Evolutionary conservation across 1,140 invertebrate genomes (phyloP).

Genomic region (Sipha flava): DNA sequence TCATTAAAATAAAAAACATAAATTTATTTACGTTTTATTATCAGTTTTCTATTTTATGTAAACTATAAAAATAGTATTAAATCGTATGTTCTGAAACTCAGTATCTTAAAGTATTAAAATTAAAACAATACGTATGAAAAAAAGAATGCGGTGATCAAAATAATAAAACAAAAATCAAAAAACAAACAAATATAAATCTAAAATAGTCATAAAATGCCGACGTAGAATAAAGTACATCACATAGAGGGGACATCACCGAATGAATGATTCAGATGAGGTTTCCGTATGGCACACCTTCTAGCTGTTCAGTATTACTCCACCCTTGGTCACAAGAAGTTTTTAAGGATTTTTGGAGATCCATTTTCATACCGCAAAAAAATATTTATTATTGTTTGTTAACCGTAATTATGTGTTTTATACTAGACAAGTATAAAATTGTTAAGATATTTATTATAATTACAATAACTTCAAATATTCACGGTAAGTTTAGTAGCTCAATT

Average conservation of each 20-base stretch:
- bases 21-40: background rate
- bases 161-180: conserved; percentile 7
- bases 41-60: no score
- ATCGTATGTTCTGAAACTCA: background rate
- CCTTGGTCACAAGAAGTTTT: background rate
- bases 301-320: conserved; percentile 4
- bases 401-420: background rate
- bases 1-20: background rate
- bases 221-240: background rate
- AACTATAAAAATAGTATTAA: background rate
- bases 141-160: background rate
- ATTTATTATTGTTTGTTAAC: background rate
- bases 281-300: conserved; percentile 1
- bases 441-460: background rate
- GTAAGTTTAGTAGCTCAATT: background rate
- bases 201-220: background rate
- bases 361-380: background rate
- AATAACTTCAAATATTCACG: background rate
- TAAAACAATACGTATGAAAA: background rate
- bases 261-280: background rate
- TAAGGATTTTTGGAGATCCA: background rate
- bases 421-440: background rate
- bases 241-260: background rate
- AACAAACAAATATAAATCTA: conserved; percentile 16
- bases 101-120: background rate